These are phyloP conservation scores for Didymodactylos carnosus DNA, from an alignment of 2,888 invertebrate genomes.

Conservation along the genomic window DNA sequence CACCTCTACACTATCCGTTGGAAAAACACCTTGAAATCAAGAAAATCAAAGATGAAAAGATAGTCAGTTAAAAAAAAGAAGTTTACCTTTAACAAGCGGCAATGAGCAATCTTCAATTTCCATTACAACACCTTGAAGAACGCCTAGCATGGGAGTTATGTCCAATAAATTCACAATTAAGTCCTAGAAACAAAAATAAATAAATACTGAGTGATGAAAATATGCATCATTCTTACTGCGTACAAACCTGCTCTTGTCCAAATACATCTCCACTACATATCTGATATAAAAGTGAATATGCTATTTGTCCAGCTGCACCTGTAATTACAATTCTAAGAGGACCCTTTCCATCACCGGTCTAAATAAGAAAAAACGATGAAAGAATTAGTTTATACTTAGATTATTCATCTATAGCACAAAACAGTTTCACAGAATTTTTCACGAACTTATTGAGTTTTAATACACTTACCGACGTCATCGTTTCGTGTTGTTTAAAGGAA, in stretches of 20 bases:
- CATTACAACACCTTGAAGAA: slow-evolving; percentile 90
- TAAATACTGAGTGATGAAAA: background rate
- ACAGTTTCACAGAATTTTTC: too few relatives aligned
- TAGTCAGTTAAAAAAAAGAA: background rate
- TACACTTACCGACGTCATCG: too few relatives aligned
- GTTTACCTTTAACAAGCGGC: slow-evolving; percentile 42
- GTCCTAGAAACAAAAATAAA: background rate
- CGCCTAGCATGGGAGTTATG: slow-evolving; percentile 79
- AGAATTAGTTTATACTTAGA: too few relatives aligned
- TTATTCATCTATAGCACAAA: too few relatives aligned
- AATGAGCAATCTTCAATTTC: slow-evolving; percentile 85
- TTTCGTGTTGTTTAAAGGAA: too few relatives aligned
- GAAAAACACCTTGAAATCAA: slow-evolving; percentile 42
- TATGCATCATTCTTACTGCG: too few relatives aligned
- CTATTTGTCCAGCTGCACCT: slow-evolving; percentile 96
- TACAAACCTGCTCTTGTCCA: slow-evolving; percentile 50
- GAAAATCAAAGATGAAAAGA: background rate
- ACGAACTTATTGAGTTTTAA: too few relatives aligned
- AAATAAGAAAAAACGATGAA: too few relatives aligned
- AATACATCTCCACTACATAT: slow-evolving; percentile 87
- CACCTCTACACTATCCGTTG: slow-evolving; percentile 63
- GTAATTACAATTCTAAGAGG: slow-evolving; percentile 83
- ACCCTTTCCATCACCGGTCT: too few relatives aligned
- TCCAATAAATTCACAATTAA: slow-evolving; percentile 73
- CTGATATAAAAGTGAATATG: slow-evolving; percentile 80